Conservation (phyloP, 2,888 invertebrate genomes). For the Smittia aterrima region DNA sequence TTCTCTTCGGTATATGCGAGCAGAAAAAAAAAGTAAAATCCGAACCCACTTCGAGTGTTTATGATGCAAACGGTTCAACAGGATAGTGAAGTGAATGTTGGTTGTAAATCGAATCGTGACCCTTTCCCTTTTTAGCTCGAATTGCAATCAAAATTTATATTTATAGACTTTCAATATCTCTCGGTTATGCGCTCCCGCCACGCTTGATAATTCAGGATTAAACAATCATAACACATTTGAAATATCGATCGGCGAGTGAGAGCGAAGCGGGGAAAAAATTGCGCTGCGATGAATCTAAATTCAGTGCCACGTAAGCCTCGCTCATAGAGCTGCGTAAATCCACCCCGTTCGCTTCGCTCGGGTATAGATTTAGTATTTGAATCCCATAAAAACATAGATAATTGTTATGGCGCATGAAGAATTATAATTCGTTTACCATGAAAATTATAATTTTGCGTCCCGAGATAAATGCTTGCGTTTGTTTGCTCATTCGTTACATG, state of each 20-base stretch:
- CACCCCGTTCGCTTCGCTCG: neutral
- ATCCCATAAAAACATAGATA: conserved; percentile 13
- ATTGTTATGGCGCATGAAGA: conserved; percentile 13
- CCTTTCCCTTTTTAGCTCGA: neutral
- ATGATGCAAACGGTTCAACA: neutral
- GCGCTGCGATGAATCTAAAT: neutral
- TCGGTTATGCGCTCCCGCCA: conserved; percentile 6
- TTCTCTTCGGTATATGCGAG: too few species aligned
- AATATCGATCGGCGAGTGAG: neutral
- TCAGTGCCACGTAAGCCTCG: neutral
- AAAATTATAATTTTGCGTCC: conserved; percentile 22
- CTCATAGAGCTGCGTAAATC: neutral
- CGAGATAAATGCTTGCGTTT: neutral
- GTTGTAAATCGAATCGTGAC: neutral
- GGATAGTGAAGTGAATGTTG: neutral
- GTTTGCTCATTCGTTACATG: neutral
- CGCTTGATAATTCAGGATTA: conserved; percentile 7
- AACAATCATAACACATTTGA: conserved; percentile 26
- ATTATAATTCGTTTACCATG: conserved; percentile 25
- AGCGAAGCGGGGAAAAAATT: neutral
- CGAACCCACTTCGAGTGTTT: too few species aligned
- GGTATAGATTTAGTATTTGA: neutral
- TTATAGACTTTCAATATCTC: conserved; percentile 26
- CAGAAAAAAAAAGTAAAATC: too few species aligned
- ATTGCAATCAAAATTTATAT: conserved; percentile 25